Conservation (phyloP, 1,140 invertebrate species). For the Aculops lycopersici region DNA sequence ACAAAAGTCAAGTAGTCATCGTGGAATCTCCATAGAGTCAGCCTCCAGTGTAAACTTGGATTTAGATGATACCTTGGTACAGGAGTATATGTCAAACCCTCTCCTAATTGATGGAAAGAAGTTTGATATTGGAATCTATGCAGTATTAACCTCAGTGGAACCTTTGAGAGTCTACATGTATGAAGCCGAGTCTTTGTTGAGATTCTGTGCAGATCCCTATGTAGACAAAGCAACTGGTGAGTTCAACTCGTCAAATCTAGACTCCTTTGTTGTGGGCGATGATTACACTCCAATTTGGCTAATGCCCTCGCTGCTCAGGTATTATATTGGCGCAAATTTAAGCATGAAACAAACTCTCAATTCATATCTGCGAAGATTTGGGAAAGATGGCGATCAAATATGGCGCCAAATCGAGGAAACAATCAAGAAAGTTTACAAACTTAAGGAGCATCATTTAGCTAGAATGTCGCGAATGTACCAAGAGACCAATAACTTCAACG, state of each 20-base stretch:
- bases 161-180: slow-evolving; percentile 62
- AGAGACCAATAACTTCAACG: slow-evolving; percentile 14
- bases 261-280: slow-evolving; percentile 79
- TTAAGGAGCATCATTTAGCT: slow-evolving; percentile 31
- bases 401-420: slow-evolving; percentile 49
- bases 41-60: slow-evolving; percentile 33
- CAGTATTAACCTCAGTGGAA: slow-evolving; percentile 56
- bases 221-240: slow-evolving; percentile 25
- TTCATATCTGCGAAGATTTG: slow-evolving; percentile 30
- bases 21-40: slow-evolving; percentile 44
- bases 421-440: slow-evolving; percentile 32
- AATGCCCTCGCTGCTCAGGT: slow-evolving; percentile 41
- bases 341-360: slow-evolving; percentile 62
- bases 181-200: slow-evolving; percentile 53
- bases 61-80: slow-evolving; percentile 18
- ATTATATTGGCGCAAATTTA: slow-evolving; percentile 37
- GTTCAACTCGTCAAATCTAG: slow-evolving; percentile 38
- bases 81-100: neutral
- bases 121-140: slow-evolving; percentile 88
- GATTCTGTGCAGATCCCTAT: slow-evolving; percentile 70
- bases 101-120: slow-evolving; percentile 26
- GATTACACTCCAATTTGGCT: slow-evolving; percentile 71
- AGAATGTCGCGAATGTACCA: slow-evolving; percentile 17
- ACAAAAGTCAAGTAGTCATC: slow-evolving; percentile 65
- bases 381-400: slow-evolving; percentile 32